Conservation (phyloP, 2,888 invertebrate species). For the Aphidoletes aphidimyza region DNA sequence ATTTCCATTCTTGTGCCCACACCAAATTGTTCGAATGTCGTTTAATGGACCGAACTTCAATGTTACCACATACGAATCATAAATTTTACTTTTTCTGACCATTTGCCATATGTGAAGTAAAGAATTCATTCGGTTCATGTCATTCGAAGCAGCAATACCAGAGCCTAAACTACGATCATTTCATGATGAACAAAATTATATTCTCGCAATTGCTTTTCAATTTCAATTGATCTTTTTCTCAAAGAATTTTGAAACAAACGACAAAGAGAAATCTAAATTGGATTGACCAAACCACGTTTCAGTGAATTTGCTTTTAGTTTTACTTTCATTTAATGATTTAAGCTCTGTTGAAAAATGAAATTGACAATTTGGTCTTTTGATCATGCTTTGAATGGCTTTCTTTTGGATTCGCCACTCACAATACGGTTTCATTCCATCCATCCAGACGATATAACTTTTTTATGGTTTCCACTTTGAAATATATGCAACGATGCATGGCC, state of each 20-base stretch:
- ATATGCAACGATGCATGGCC: not conserved
- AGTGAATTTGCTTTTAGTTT: not conserved
- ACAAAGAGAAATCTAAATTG: too few species aligned
- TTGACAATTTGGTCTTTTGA: not conserved
- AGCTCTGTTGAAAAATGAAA: not conserved
- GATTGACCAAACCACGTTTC: too few species aligned
- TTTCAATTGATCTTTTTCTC: not conserved
- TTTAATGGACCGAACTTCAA: slow-evolving; percentile 35
- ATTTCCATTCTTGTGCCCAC: not conserved
- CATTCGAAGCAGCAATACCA: not conserved
- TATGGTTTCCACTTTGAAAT: not conserved
- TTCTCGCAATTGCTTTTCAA: not conserved
- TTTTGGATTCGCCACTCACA: not conserved
- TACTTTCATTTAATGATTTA: not conserved
- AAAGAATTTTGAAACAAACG: too few species aligned
- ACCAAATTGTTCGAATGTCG: not conserved
- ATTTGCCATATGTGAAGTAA: not conserved
- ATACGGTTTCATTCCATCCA: not conserved
- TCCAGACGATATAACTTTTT: slow-evolving; percentile 2
- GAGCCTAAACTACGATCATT: not conserved
- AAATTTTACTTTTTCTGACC: not conserved
- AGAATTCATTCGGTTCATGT: not conserved
- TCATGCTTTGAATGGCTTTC: not conserved
- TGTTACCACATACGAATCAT: slow-evolving; percentile 11
- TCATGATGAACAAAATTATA: too few species aligned